phyloP scores from a whole-genome alignment of 1,140 invertebrate genomes.

The Lanistes nyassanus region DNA sequence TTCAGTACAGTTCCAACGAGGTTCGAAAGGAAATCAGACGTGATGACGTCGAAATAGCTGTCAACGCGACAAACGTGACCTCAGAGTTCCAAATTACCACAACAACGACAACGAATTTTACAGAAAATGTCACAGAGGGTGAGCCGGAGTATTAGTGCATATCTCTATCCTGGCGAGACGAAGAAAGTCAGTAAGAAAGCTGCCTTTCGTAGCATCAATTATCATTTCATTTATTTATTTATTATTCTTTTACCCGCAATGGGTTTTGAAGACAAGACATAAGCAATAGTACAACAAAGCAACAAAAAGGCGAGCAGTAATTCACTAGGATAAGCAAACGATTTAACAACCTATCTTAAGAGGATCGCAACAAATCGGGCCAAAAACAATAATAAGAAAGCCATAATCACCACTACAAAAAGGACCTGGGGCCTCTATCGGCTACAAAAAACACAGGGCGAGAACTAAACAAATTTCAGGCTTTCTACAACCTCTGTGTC shows the following conservation, averaged over 20 bases:
- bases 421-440: no score
- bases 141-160: not conserved
- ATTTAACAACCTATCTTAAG: no score
- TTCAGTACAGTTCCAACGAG: constrained; percentile 21
- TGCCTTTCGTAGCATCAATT: not conserved
- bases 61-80: constrained; percentile 9
- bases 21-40: constrained; percentile 6
- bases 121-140: constrained; percentile 24
- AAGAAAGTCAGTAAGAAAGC: not conserved
- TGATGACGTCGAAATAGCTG: not conserved
- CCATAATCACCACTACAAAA: no score
- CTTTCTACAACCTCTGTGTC: not conserved
- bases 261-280: no score
- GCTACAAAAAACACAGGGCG: no score
- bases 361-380: no score
- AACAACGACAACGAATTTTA: not conserved
- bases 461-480: not conserved
- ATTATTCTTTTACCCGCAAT: no score
- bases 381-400: no score
- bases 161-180: not conserved
- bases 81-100: constrained; percentile 6
- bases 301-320: no score
- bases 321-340: no score
- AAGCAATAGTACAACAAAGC: no score
- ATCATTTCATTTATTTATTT: not conserved